These are phyloP conservation scores for Zygothrica quintamaculata DNA, from an alignment of 2,888 invertebrate species.

Conservation along the genomic window DNA sequence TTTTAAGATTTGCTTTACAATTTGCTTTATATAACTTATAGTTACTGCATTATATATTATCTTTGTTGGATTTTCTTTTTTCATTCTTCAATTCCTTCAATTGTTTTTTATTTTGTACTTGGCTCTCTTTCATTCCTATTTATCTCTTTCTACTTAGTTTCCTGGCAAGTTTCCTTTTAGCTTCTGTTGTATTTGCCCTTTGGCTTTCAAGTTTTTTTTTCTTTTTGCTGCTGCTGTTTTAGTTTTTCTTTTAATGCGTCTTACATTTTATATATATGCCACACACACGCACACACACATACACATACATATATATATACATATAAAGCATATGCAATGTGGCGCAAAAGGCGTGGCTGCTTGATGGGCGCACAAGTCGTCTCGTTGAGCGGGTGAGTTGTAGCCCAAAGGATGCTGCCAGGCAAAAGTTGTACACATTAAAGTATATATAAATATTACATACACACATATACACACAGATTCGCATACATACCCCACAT, in stretches of 20 bases:
- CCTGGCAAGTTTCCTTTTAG: slow-evolving; percentile 17
- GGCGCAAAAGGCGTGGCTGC: slow-evolving; percentile 55
- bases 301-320: slow-evolving; percentile 6
- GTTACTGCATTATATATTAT: no score
- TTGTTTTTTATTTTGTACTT: not conserved
- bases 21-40: no score
- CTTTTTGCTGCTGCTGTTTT: slow-evolving; percentile 24
- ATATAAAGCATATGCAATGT: slow-evolving; percentile 46
- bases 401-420: slow-evolving; percentile 44
- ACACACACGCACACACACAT: not conserved
- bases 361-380: slow-evolving; percentile 7
- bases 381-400: not conserved
- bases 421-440: slow-evolving; percentile 31
- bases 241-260: slow-evolving; percentile 39
- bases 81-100: not conserved
- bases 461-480: slow-evolving; percentile 1
- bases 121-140: slow-evolving; percentile 4
- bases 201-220: no score
- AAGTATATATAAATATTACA: not conserved
- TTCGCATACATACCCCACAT: not conserved
- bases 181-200: slow-evolving; percentile 35
- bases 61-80: not conserved
- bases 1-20: no score
- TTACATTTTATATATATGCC: slow-evolving; percentile 51
- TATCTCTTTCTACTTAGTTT: slow-evolving; percentile 14